Evolutionary conservation across 2,113 vertebrate species (phyloP).

Genomic region (Pollachius pollachius): DNA sequence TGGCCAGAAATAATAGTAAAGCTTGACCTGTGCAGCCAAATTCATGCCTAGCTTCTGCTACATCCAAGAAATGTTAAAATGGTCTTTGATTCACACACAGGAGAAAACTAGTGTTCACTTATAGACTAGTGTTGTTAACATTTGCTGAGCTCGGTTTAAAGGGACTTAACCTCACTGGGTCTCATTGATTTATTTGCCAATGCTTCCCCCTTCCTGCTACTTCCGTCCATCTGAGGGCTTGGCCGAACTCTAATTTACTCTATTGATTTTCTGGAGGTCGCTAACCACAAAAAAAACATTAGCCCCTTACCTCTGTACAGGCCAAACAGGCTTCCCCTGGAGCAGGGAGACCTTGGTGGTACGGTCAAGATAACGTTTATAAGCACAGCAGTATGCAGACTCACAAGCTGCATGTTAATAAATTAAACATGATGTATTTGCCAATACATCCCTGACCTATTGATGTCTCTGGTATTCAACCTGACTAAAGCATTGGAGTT

Average conservation of each 20-base stretch:
- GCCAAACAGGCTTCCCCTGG: constrained; percentile 20
- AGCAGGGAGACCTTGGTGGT: constrained; percentile 7
- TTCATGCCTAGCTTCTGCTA: constrained; percentile 3
- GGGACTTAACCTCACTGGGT: constrained; percentile 1
- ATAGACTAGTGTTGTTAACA: constrained; percentile 2
- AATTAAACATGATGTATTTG: no score
- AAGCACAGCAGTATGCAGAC: background rate
- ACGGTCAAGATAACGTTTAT: background rate
- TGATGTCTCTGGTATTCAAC: no score
- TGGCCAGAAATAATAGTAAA: no score
- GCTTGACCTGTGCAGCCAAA: constrained; percentile 7
- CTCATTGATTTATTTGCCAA: constrained; percentile 45
- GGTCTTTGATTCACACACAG: constrained; percentile 17
- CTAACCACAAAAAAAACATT: constrained; percentile 20
- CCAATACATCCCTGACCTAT: no score
- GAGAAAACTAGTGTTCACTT: background rate
- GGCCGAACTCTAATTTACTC: constrained; percentile 33
- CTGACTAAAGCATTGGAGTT: background rate
- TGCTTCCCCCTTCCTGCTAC: constrained; percentile 18
- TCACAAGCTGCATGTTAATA: background rate
- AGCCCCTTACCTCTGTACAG: background rate
- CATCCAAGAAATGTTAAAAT: constrained; percentile 14
- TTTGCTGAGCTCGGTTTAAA: background rate
- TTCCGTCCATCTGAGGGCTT: constrained; percentile 32
- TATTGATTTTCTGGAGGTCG: constrained; percentile 49